Base-by-base conservation (phyloP, 1,140 invertebrate genomes). In the Temnothorax nylanderi region DNA sequence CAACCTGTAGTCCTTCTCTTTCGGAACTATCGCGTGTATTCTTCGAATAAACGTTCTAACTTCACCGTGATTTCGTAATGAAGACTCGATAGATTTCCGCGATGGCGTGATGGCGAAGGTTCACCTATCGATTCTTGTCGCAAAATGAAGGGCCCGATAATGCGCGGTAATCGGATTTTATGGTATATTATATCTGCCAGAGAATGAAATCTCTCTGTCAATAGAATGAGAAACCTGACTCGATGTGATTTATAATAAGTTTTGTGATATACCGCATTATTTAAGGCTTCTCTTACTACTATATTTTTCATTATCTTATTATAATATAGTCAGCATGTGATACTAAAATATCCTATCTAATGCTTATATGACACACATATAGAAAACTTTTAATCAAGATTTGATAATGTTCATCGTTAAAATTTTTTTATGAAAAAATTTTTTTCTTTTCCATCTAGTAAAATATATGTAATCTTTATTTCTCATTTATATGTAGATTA, bases 41-140 rank as follows among this genome's bases (percentile, higher is more conserved):
- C 62, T 56, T 85, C 51, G 54, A 77, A 75, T 51, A 62, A 76
- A 76, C 13, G 71, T 82, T 82, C 47, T 51, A 84, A 76, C 60
- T 75, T 76, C 44, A 76, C 51, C 32, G 16, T 41, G 54, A 85
- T 78, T 78, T 54, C 49, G 26, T 62, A 34, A 54, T 54, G 18
- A 54, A 54, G 51, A 74, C 21, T 74, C 18, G 54, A n/a, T 44
- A 58, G 69, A 84, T 84, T 58, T 58, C 69, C 41, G 69, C 2
- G 69, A 74, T 74, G n/a, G 34, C 69, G 41, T 26, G 80, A 72
- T 60, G 32, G 47, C 37, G 26, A 82, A 13, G 37, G 44, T 47
- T 84, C 41, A 13, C 26, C 37, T 47, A 84, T 84, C 41, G 80
- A 84, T 84, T 75, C 26, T 26, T n/a, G 13, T 16, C 26, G n/a